Conservation (phyloP, 2,797 vertebrate genomes). For the Peromyscus melanophrys region DNA sequence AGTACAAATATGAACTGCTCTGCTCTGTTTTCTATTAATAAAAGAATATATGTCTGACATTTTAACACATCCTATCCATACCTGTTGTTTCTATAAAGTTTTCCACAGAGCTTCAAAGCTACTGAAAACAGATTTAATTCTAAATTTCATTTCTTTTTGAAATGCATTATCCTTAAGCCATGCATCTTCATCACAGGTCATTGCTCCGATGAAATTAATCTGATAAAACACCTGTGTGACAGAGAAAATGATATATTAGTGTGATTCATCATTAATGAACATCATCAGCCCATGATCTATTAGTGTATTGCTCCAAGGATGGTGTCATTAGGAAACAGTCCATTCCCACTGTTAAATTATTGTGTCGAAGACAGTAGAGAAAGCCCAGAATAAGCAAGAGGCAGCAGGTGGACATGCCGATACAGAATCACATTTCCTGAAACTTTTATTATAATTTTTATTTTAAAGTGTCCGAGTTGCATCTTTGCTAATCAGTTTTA, state of each 20-base stretch:
- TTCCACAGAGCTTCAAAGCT: constrained; percentile 57
- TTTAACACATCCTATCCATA: constrained; percentile 16
- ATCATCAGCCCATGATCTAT: constrained; percentile 86
- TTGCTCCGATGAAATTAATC: constrained; percentile 87
- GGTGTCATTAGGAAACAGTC: constrained; percentile 81
- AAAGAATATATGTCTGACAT: not conserved
- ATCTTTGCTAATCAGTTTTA: constrained; percentile 77
- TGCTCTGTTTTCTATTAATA: not conserved
- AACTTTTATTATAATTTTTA: not conserved
- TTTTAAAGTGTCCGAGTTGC: constrained; percentile 68
- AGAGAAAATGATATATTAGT: constrained; percentile 87
- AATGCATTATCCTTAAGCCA: constrained; percentile 82
- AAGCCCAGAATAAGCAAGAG: constrained; percentile 64
- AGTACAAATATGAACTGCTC: not conserved
- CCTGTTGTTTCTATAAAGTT: constrained; percentile 44
- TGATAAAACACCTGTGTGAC: constrained; percentile 87
- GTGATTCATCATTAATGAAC: constrained; percentile 88
- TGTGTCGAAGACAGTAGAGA: constrained; percentile 69
- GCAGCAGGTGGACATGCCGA: constrained; percentile 40
- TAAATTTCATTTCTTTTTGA: constrained; percentile 84
- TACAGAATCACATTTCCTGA: constrained; percentile 72
- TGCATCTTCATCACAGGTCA: constrained; percentile 83
- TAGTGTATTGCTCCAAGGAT: constrained; percentile 83
- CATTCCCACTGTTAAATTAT: constrained; percentile 82
- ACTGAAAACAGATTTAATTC: constrained; percentile 76